Evolutionary conservation across 2,113 vertebrate species (phyloP), one percentile per base, ranked within the genome.

Genomic region (Puffinus mauretanicus): DNA sequence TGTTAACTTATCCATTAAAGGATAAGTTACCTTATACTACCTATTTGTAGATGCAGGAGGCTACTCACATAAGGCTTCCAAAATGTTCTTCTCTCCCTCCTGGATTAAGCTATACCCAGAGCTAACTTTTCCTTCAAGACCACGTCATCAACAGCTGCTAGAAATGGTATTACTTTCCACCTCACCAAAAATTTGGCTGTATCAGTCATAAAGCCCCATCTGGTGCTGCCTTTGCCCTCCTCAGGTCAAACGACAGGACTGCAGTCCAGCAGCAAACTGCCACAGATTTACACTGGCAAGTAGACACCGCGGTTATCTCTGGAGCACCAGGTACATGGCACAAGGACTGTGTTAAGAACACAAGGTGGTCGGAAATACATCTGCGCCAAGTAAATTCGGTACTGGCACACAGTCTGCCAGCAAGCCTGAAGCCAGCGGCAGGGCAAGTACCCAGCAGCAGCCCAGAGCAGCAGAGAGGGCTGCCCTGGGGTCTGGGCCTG

Each of bases 1-100:
- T 34, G 49, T 86, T 92, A 95, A 70, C 57, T 40, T 91, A 82
- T 51, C 91, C 70, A 76, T 57, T 57, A 76, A 84, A 62, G 15
- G 67, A 70, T 90, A 61, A 90, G 58, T 85, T 95, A 89, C 81
- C 61, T 91, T 78, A 79, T 10, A 42, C 77, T 85, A 42, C 60
- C 77, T 91, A 22, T 60, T 55, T 88, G 44, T 52, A 94, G 77
- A 81, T 65, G 46, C 77, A 87, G 25, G 17, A 52, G 36, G 13
- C 47, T 58, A 16, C 44, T 67, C 7, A 7, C 9, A 12, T 5
- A 46, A 90, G 17, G 44, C 42, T 76, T 72, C 6, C 16, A 29
- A 82, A 42, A 26, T 5, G 0, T 16, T 49, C 24, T 19, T 51
- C 36, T 79, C 26, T 65, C 49, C 27, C 13, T 75, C 44, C 34